Evolutionary conservation across 2,797 vertebrate species (phyloP).

Genomic region (Argya squamiceps): DNA sequence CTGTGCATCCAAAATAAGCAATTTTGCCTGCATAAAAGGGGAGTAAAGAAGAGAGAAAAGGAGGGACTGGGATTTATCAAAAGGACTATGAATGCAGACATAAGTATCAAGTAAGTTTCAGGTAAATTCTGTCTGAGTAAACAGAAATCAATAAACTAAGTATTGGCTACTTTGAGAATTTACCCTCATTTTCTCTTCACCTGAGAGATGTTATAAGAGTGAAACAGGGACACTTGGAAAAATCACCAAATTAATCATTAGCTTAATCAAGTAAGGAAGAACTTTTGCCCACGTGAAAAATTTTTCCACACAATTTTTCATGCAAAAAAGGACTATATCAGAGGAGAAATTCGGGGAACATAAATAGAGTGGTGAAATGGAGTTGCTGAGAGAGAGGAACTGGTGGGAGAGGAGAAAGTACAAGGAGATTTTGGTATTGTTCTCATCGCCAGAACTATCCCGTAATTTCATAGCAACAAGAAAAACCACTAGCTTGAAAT

Average conservation of each 20-base stretch:
- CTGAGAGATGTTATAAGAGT: fast-evolving
- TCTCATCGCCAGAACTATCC: background rate
- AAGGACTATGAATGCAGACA: background rate
- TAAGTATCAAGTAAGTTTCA: background rate
- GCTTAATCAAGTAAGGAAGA: background rate
- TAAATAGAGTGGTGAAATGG: background rate
- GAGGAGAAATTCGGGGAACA: background rate
- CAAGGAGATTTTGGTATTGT: background rate
- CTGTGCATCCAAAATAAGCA: background rate
- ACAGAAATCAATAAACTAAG: background rate
- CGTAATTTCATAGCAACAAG: background rate
- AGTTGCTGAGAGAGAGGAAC: background rate
- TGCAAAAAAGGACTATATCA: background rate
- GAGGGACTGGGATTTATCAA: background rate
- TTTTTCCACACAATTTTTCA: background rate
- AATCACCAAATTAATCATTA: background rate
- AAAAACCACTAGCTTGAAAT: background rate
- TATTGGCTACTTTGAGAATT: background rate
- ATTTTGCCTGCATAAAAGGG: background rate
- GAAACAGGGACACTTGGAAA: background rate
- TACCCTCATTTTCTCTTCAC: background rate
- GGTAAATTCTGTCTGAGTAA: background rate
- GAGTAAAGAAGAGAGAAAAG: background rate
- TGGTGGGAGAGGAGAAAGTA: background rate
- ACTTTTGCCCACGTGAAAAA: background rate